phyloP scores from a whole-genome alignment of 2,797 vertebrate species.

The Coranthus polyacanthus region DNA sequence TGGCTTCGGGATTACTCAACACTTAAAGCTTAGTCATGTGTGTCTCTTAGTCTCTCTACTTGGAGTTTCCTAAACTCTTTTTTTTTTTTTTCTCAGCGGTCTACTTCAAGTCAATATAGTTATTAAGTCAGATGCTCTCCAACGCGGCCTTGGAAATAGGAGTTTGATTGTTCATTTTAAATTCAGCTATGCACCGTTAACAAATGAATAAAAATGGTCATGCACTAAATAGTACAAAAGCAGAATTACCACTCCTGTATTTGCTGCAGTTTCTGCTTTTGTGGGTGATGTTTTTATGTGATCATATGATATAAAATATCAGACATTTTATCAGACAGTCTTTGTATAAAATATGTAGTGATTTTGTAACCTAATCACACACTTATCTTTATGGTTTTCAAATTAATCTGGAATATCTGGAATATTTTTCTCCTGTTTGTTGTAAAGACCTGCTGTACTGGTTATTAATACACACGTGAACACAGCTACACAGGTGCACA shows the following conservation, averaged over 20 bases:
- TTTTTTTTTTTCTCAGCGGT: slow-evolving; percentile 29
- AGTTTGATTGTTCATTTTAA: slow-evolving; percentile 63
- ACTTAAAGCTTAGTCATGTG: slow-evolving; percentile 77
- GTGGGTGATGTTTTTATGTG: background rate
- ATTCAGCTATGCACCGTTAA: slow-evolving; percentile 50
- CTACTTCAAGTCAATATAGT: slow-evolving; percentile 68
- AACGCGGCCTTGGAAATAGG: slow-evolving; percentile 52
- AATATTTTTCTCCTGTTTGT: slow-evolving; percentile 58
- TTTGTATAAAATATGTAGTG: slow-evolving; percentile 30
- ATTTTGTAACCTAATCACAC: slow-evolving; percentile 30
- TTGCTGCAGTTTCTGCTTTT: slow-evolving; percentile 7
- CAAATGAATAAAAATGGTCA: slow-evolving; percentile 47
- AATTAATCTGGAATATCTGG: slow-evolving; percentile 73
- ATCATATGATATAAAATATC: background rate
- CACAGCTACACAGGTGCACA: slow-evolving; percentile 23
- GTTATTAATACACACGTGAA: slow-evolving; percentile 54
- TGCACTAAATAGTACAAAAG: slow-evolving; percentile 24
- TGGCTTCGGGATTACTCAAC: slow-evolving; percentile 74
- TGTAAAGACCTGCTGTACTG: slow-evolving; percentile 33
- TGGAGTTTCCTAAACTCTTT: slow-evolving; percentile 65
- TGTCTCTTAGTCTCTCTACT: slow-evolving; percentile 60
- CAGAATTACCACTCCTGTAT: slow-evolving; percentile 1
- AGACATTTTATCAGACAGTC: background rate
- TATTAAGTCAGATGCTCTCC: slow-evolving; percentile 64
- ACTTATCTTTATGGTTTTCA: slow-evolving; percentile 59